Evolutionary conservation across 2,113 vertebrate genomes (phyloP).

Genomic region (Anthoscopus minutus): DNA sequence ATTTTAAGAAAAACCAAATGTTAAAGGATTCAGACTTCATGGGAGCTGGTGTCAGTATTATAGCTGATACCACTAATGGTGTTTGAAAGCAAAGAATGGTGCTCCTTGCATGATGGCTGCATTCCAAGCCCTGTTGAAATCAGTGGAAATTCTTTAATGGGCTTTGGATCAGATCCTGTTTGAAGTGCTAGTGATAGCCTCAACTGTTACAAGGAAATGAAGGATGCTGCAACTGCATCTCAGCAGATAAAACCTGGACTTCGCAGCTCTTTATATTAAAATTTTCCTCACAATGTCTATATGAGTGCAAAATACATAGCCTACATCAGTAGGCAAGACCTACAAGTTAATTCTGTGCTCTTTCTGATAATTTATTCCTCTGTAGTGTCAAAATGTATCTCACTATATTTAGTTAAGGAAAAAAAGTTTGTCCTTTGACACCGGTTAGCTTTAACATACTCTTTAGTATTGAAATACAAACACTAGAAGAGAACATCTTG

Average conservation of each 20-base stretch:
- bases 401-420: background rate
- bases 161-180: constrained; percentile 38
- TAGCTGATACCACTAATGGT: background rate
- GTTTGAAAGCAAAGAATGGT: background rate
- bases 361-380: background rate
- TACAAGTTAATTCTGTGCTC: background rate
- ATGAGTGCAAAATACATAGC: background rate
- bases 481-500: background rate
- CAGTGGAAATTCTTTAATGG: constrained; percentile 44
- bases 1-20: background rate
- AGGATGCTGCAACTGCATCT: background rate
- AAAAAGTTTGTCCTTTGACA: background rate
- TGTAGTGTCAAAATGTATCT: background rate
- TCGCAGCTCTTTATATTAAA: background rate
- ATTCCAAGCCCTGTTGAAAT: constrained; percentile 5
- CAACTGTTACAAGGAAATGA: background rate
- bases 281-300: background rate
- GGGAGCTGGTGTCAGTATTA: background rate
- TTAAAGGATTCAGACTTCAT: background rate
- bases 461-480: background rate
- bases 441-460: background rate
- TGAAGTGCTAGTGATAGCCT: constrained; percentile 4
- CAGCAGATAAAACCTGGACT: background rate
- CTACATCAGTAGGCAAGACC: background rate
- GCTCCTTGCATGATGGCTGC: background rate